These are phyloP conservation scores for Drosophila repleta DNA, from an alignment of 1,140 invertebrate species.

Conservation along the genomic window DNA sequence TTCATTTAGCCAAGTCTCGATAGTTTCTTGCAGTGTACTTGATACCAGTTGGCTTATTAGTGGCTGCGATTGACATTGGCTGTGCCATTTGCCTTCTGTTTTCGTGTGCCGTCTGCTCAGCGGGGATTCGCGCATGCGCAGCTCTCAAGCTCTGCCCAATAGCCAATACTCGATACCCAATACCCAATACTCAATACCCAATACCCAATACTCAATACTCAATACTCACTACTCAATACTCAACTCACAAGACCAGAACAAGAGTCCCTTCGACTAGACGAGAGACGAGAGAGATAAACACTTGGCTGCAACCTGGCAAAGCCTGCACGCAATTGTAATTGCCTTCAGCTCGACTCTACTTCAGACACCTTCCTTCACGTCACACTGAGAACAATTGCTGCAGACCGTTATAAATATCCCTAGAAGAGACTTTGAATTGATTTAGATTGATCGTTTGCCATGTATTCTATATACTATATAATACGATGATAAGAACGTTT, in stretches of 20 bases:
- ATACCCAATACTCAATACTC: no score
- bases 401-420: no score
- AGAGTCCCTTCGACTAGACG: constrained; percentile 20
- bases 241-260: constrained; percentile 1
- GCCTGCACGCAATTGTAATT: constrained; percentile 72
- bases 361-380: constrained; percentile 28
- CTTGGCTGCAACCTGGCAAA: constrained; percentile 45
- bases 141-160: not conserved
- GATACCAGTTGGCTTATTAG: constrained; percentile 64
- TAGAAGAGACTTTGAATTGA: no score
- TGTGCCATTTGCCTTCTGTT: constrained; percentile 54
- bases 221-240: no score
- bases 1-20: not conserved
- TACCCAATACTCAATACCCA: constrained; percentile 7
- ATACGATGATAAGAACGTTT: no score
- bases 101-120: constrained; percentile 28
- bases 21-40: not conserved
- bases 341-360: constrained; percentile 28
- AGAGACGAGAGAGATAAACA: constrained; percentile 62
- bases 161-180: not conserved
- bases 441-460: no score
- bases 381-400: constrained; percentile 15
- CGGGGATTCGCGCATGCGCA: constrained; percentile 46
- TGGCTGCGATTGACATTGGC: constrained; percentile 58
- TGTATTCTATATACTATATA: no score